Conservation (phyloP, 1,140 invertebrate genomes). For the Bradynema listronoti region DNA sequence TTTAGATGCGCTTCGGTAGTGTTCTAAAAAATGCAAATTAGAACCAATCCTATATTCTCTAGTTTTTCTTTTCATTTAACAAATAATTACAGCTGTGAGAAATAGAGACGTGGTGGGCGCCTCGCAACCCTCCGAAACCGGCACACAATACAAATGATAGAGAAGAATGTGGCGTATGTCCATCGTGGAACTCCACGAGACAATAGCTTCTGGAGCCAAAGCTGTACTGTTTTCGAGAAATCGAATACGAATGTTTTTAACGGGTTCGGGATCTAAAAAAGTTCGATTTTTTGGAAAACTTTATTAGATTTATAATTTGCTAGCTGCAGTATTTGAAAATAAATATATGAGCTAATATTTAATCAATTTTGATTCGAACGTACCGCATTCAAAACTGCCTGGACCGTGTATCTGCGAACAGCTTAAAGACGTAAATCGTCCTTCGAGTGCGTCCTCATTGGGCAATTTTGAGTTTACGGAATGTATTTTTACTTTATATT, state of each 20-base stretch:
- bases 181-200: constrained; percentile 17
- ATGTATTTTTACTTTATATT: constrained; percentile 23
- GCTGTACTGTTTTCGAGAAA: constrained; percentile 22
- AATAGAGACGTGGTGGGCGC: constrained; percentile 13
- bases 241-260: constrained; percentile 20
- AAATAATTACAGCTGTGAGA: constrained; percentile 27
- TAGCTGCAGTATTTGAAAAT: background rate
- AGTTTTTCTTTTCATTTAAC: constrained; percentile 4
- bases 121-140: constrained; percentile 21
- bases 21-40: constrained; percentile 14
- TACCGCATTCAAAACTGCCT: constrained; percentile 37
- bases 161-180: constrained; percentile 22
- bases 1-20: constrained; percentile 7
- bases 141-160: constrained; percentile 24
- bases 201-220: too few species aligned
- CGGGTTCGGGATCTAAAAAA: constrained; percentile 29
- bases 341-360: too few species aligned
- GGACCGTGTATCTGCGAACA: constrained; percentile 33
- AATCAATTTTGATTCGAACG: constrained; percentile 8
- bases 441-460: background rate
- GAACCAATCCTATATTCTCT: background rate
- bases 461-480: constrained; percentile 8
- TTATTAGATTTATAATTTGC: background rate
- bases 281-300: background rate
- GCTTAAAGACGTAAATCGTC: constrained; percentile 27